Conservation (phyloP, 2,888 invertebrate genomes). For the Fabriciana adippe region DNA sequence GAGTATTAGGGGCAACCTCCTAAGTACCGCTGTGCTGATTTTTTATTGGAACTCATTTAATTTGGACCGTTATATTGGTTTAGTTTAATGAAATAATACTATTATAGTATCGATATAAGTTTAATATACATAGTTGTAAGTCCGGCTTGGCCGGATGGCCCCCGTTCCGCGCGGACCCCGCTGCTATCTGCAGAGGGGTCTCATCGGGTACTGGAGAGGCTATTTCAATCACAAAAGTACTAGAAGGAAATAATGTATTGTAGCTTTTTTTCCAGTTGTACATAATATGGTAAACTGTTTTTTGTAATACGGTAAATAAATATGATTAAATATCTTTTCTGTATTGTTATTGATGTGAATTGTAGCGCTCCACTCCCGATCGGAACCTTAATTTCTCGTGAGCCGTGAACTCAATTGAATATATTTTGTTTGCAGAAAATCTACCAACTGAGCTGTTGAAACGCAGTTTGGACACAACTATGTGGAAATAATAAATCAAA, state of each 20-base stretch:
- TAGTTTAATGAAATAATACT: slow-evolving; percentile 81
- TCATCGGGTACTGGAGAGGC: slow-evolving; percentile 91
- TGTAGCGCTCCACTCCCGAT: slow-evolving; percentile 81
- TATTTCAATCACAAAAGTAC: slow-evolving; percentile 90
- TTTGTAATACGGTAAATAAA: slow-evolving; percentile 82
- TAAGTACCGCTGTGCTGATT: slow-evolving; percentile 78
- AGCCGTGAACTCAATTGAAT: slow-evolving; percentile 69
- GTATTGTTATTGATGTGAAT: slow-evolving; percentile 78
- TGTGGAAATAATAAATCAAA: slow-evolving; percentile 82
- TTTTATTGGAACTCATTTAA: slow-evolving; percentile 78
- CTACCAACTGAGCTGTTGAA: slow-evolving; percentile 79
- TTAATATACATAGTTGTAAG: slow-evolving; percentile 81
- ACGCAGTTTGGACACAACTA: slow-evolving; percentile 80
- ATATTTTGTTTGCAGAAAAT: slow-evolving; percentile 80
- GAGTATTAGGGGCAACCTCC: slow-evolving; percentile 80
- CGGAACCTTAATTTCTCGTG: slow-evolving; percentile 76
- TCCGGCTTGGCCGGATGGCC: slow-evolving; percentile 81
- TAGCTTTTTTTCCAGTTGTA: slow-evolving; percentile 79
- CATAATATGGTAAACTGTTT: slow-evolving; percentile 81
- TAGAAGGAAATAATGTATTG: slow-evolving; percentile 85
- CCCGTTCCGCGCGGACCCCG: slow-evolving; percentile 84
- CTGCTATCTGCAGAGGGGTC: slow-evolving; percentile 86
- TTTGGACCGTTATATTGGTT: slow-evolving; percentile 77
- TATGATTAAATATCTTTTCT: slow-evolving; percentile 77
- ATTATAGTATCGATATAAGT: slow-evolving; percentile 80